A percentile compares a stretch with the other conserved stretches of the same genome.
These are phyloP conservation scores for Podarcis cretensis DNA, from an alignment of 2,113 vertebrate species.

Conservation along the genomic window DNA sequence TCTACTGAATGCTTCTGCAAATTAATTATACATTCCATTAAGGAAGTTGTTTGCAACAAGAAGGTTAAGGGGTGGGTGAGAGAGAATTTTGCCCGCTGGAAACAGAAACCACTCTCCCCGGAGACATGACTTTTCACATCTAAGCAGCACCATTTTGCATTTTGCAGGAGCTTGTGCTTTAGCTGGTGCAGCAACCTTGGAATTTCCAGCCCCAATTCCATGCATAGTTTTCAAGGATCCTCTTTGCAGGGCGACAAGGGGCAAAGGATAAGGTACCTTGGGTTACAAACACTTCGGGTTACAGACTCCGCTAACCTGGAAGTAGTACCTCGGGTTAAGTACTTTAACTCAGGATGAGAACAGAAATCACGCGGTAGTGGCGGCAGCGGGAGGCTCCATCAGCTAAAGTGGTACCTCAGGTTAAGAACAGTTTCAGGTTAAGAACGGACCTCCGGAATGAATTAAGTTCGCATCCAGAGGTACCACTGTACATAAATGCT, in stretches of 20 bases:
- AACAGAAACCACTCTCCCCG: neutral
- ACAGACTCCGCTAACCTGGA: too few species aligned
- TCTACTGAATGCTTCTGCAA: slow-evolving; percentile 11
- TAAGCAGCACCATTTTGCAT: neutral
- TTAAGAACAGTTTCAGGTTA: too few species aligned
- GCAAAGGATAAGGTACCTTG: neutral
- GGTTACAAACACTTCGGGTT: too few species aligned
- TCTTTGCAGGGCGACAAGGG: neutral
- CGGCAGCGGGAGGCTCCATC: too few species aligned
- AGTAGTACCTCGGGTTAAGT: too few species aligned
- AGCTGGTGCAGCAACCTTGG: neutral
- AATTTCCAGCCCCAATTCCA: neutral
- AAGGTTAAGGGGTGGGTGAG: neutral
- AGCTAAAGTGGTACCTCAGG: too few species aligned
- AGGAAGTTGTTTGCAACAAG: neutral
- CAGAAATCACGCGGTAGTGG: too few species aligned
- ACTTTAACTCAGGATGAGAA: too few species aligned
- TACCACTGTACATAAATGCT: too few species aligned
- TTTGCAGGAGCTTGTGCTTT: neutral
- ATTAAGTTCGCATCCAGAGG: too few species aligned
- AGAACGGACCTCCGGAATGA: too few species aligned
- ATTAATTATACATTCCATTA: slow-evolving; percentile 21
- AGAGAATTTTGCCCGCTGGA: neutral
- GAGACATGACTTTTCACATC: neutral
- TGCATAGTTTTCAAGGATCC: neutral